These are phyloP conservation scores for Scylla paramamosain DNA, from an alignment of 1,140 invertebrate species.

Conservation along the genomic window DNA sequence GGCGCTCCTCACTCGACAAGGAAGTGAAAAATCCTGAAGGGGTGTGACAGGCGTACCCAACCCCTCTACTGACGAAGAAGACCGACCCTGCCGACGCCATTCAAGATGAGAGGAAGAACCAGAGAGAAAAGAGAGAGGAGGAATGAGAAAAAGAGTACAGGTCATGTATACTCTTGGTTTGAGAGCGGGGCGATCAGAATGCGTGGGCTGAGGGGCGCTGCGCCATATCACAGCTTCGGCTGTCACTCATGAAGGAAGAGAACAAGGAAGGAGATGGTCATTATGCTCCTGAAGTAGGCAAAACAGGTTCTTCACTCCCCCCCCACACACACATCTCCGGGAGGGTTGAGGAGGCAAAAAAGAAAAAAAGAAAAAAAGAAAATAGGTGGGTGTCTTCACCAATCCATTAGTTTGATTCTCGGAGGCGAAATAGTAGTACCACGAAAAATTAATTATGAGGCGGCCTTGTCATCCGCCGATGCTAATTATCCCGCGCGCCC, in stretches of 20 bases:
- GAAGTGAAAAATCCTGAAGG: slow-evolving; percentile 6
- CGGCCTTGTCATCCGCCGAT: neutral
- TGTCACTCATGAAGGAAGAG: slow-evolving; percentile 41
- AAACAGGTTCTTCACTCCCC: slow-evolving; percentile 26
- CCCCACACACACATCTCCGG: neutral
- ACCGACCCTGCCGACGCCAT: neutral
- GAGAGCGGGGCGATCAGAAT: neutral
- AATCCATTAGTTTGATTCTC: slow-evolving; percentile 48
- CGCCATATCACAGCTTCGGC: slow-evolving; percentile 23
- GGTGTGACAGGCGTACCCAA: slow-evolving; percentile 10
- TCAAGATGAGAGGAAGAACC: neutral
- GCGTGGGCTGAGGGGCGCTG: neutral
- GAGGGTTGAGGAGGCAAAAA: neutral
- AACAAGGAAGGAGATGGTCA: slow-evolving; percentile 40
- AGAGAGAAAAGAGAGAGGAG: neutral
- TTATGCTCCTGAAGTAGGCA: slow-evolving; percentile 49
- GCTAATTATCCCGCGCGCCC: slow-evolving; percentile 27
- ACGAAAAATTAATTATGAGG: slow-evolving; percentile 44
- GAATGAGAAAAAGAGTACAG: neutral
- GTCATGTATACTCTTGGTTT: neutral
- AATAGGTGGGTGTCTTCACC: neutral
- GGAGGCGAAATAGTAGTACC: slow-evolving; percentile 37
- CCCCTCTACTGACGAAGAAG: neutral
- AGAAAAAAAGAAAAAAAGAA: neutral
- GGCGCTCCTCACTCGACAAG: neutral